Conservation (phyloP, 2,888 invertebrate genomes). For the Drosophila greeni region DNA sequence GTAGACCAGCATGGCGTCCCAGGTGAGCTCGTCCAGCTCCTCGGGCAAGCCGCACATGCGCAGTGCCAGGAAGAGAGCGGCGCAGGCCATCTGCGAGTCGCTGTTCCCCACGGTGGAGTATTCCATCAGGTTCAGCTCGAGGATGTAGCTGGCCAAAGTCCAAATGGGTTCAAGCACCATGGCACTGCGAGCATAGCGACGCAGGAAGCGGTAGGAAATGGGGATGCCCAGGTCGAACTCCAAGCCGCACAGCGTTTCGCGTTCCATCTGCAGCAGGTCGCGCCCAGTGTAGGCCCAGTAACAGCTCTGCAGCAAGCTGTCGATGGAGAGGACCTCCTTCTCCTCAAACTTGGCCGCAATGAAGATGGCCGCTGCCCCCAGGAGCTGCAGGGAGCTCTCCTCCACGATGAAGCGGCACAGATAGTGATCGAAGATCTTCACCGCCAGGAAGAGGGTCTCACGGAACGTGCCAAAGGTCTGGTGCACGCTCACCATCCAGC, state of each 20-base stretch:
- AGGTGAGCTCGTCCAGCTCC: slow-evolving; percentile 77
- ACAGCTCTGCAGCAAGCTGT: slow-evolving; percentile 97
- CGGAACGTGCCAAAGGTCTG: slow-evolving; percentile 98
- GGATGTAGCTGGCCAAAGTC: slow-evolving; percentile 94
- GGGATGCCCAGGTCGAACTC: slow-evolving; percentile 96
- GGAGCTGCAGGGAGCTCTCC: slow-evolving; percentile 91
- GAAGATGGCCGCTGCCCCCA: slow-evolving; percentile 95
- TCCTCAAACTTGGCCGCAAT: slow-evolving; percentile 98
- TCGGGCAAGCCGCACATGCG: slow-evolving; percentile 84
- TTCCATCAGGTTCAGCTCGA: slow-evolving; percentile 95
- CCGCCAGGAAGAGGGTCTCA: slow-evolving; percentile 97
- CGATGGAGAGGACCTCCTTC: slow-evolving; percentile 94
- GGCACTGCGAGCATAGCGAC: slow-evolving; percentile 95
- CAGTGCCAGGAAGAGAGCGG: slow-evolving; percentile 91
- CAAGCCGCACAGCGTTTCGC: slow-evolving; percentile 87
- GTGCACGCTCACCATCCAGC: slow-evolving; percentile 99
- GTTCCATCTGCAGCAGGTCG: slow-evolving; percentile 94
- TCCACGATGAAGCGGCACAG: slow-evolving; percentile 85
- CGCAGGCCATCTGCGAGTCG: slow-evolving; percentile 95
- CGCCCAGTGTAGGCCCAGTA: slow-evolving; percentile 93
- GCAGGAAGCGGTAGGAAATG: slow-evolving; percentile 95
- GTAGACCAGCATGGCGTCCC: slow-evolving; percentile 88
- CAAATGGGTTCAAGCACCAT: slow-evolving; percentile 93
- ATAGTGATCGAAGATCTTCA: slow-evolving; percentile 96
- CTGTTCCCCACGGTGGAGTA: slow-evolving; percentile 87